A percentile compares a stretch with the other conserved stretches of the same genome.
Conservation (phyloP, 2,888 invertebrate species). For the Catocala fraxini region DNA sequence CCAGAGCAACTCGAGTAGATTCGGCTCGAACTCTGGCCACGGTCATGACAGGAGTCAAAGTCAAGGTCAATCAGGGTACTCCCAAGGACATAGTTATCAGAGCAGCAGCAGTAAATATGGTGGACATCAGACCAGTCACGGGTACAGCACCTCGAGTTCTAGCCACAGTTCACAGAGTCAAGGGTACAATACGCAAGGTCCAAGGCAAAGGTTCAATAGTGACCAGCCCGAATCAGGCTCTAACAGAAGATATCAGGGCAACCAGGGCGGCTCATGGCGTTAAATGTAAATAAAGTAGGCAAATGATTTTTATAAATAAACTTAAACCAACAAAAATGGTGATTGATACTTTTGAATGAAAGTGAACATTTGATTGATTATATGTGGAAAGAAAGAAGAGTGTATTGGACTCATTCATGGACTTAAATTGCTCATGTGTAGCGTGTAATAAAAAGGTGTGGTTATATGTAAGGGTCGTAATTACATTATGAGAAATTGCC, state of each 20-base stretch:
- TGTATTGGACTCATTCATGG: too few relatives aligned
- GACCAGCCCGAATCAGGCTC: constrained; percentile 34
- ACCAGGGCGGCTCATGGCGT: constrained; percentile 44
- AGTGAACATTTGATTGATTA: not conserved
- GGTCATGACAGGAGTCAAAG: constrained; percentile 44
- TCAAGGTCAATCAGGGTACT: constrained; percentile 29
- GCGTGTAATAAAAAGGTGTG: too few relatives aligned
- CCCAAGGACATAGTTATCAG: constrained; percentile 46
- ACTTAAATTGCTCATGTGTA: too few relatives aligned
- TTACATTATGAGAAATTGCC: too few relatives aligned
- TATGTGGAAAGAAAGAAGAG: too few relatives aligned
- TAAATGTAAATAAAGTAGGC: constrained; percentile 16
- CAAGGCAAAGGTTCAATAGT: constrained; percentile 36
- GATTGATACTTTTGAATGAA: not conserved
- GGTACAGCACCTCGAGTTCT: constrained; percentile 30
- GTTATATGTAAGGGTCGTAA: too few relatives aligned
- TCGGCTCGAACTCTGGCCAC: constrained; percentile 30
- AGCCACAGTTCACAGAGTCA: constrained; percentile 32
- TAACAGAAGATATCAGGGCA: constrained; percentile 39
- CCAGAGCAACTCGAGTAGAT: constrained; percentile 22
- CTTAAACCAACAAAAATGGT: not conserved
- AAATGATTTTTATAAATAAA: not conserved
- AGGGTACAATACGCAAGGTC: constrained; percentile 38
- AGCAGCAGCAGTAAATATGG: constrained; percentile 30
- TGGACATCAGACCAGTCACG: constrained; percentile 37